A percentile compares a stretch with the other conserved stretches of the same genome.
phyloP scores from a whole-genome alignment of 2,113 vertebrate genomes.

The Nycticorax nycticorax region DNA sequence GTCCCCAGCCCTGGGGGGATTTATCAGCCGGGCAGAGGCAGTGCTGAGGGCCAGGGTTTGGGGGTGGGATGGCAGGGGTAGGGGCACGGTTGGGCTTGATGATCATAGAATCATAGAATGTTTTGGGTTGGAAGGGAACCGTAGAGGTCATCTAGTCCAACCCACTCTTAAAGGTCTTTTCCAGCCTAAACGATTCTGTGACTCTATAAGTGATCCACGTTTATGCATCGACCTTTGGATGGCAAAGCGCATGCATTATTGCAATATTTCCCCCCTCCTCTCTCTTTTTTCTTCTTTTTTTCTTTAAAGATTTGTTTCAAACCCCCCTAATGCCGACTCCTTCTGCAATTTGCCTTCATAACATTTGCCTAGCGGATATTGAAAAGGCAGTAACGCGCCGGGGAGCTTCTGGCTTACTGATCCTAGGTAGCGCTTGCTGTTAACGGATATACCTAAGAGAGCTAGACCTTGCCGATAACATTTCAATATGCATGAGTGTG shows the following conservation, averaged over 20 bases:
- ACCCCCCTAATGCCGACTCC: rapidly evolving
- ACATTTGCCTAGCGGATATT: rapidly evolving
- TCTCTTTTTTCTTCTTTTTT: neutral
- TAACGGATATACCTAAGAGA: neutral
- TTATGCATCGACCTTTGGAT: neutral
- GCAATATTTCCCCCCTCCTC: neutral
- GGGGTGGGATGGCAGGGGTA: too few species aligned
- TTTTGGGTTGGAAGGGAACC: too few species aligned
- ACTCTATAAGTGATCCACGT: rapidly evolving
- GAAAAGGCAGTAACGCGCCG: neutral
- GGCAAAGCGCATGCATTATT: neutral
- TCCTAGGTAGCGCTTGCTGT: neutral
- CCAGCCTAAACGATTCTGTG: too few species aligned
- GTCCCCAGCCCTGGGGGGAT: too few species aligned
- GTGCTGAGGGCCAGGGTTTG: too few species aligned
- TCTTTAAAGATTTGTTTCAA: neutral
- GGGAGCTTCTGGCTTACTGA: neutral
- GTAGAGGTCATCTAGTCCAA: too few species aligned
- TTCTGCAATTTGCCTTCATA: neutral
- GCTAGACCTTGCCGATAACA: neutral
- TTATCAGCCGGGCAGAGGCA: too few species aligned
- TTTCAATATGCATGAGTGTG: neutral
- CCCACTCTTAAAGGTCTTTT: too few species aligned
- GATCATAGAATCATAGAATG: too few species aligned
- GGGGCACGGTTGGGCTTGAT: too few species aligned